Percentiles rank a stretch among this genome's conserved stretches.
phyloP scores from a whole-genome alignment of 1,140 invertebrate genomes.

The Lithobius niger region DNA sequence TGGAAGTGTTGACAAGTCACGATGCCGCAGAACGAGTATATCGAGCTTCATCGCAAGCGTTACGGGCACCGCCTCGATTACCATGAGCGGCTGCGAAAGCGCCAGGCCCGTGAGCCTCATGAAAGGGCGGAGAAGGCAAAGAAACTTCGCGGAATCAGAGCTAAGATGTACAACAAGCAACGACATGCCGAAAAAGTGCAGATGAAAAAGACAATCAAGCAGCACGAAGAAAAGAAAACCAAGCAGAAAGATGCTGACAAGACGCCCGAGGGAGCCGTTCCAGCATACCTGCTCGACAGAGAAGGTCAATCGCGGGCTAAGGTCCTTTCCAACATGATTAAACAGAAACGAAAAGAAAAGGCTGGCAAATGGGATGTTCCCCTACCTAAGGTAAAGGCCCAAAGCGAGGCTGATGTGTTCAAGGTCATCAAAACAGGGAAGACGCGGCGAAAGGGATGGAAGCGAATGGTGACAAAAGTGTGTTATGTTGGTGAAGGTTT shows the following conservation, averaged over 20 bases:
- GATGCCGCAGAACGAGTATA: slow-evolving; percentile 99
- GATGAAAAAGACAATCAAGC: slow-evolving; percentile 95
- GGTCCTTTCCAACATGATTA: slow-evolving; percentile 97
- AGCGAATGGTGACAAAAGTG: slow-evolving; percentile 98
- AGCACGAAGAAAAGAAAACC: slow-evolving; percentile 78
- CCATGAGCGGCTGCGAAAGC: slow-evolving; percentile 92
- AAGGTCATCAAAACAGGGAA: slow-evolving; percentile 91
- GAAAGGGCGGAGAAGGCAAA: slow-evolving; percentile 78
- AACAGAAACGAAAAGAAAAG: slow-evolving; percentile 99
- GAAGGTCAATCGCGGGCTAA: slow-evolving; percentile 88
- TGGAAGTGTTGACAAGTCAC: too few relatives aligned
- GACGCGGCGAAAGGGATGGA: slow-evolving; percentile 93
- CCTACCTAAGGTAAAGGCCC: slow-evolving; percentile 92
- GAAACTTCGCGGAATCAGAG: slow-evolving; percentile 87
- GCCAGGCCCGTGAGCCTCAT: slow-evolving; percentile 82
- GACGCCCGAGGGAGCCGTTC: slow-evolving; percentile 76
- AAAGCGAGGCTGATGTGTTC: slow-evolving; percentile 97
- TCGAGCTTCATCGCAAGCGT: slow-evolving; percentile 91
- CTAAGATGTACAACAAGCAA: slow-evolving; percentile 95
- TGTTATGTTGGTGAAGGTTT: slow-evolving; percentile 97
- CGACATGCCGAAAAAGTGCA: slow-evolving; percentile 96
- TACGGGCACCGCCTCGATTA: slow-evolving; percentile 93
- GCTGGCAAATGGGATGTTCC: slow-evolving; percentile 99
- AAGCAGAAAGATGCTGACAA: slow-evolving; percentile 68
- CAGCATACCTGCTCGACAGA: slow-evolving; percentile 92